Evolutionary conservation across 2,888 invertebrate species (phyloP).

Genomic region (Theretra japonica): DNA sequence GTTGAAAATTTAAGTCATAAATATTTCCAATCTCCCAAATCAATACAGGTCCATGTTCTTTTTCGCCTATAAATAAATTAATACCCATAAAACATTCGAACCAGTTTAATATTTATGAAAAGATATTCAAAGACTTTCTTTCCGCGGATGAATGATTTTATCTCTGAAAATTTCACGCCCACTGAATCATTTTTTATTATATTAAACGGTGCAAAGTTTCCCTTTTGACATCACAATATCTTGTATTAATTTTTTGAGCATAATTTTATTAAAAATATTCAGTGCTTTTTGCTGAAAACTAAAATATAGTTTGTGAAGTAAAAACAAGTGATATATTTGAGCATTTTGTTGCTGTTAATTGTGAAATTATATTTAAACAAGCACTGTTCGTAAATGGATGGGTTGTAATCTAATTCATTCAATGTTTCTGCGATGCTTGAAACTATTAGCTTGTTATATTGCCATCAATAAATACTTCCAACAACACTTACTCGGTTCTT

Average conservation of each 20-base stretch:
- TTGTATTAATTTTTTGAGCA: background rate
- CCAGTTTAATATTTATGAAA: conserved; percentile 7
- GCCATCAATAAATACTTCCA: no score
- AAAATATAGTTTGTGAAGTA: background rate
- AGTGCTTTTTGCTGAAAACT: background rate
- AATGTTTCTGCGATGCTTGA: no score
- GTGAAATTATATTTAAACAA: background rate
- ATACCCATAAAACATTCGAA: conserved; percentile 11
- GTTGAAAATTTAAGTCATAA: no score
- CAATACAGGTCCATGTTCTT: background rate
- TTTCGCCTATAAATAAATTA: background rate
- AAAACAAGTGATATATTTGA: background rate
- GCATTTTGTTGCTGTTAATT: background rate
- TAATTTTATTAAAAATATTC: conserved; percentile 15
- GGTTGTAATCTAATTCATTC: background rate
- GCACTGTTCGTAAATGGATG: background rate
- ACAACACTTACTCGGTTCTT: no score
- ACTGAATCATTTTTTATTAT: conserved; percentile 25
- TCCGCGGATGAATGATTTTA: conserved; percentile 13
- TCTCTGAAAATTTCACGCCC: conserved; percentile 15
- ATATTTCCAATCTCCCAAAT: no score
- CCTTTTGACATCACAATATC: conserved; percentile 22
- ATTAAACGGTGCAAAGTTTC: conserved; percentile 21
- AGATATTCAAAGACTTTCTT: conserved; percentile 9
- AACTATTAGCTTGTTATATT: no score